A percentile compares a stretch with the other conserved stretches of the same genome.
phyloP scores from a whole-genome alignment of 2,888 invertebrate genomes.

The Pyrrhia umbra region DNA sequence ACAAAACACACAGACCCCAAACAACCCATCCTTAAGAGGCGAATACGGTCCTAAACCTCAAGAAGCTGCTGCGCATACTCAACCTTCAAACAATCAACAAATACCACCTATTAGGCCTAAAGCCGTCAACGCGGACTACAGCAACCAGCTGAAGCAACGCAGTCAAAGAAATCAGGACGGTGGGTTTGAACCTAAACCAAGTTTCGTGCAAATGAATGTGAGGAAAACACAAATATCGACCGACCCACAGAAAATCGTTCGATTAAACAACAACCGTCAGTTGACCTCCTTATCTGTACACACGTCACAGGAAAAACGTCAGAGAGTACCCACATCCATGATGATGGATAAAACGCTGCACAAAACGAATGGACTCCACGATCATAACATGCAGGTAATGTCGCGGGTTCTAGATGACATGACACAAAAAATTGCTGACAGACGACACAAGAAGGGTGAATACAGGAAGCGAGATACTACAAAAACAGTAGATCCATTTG shows the following conservation, averaged over 20 bases:
- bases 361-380: conserved; percentile 51
- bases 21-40: conserved; percentile 6
- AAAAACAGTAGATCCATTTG: conserved; percentile 24
- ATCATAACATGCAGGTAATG: conserved; percentile 60
- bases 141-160: conserved; percentile 33
- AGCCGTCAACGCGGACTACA: conserved; percentile 42
- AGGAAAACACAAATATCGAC: conserved; percentile 64
- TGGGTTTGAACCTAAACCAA: conserved; percentile 59
- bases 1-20: conserved; percentile 19
- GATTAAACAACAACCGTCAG: conserved; percentile 64
- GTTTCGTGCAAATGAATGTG: conserved; percentile 65
- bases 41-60: conserved; percentile 28
- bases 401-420: conserved; percentile 64
- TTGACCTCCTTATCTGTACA: conserved; percentile 35
- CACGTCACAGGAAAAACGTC: conserved; percentile 53
- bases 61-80: conserved; percentile 12
- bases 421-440: conserved; percentile 56
- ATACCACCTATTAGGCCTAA: conserved; percentile 45
- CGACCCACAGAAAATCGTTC: conserved; percentile 64
- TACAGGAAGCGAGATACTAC: conserved; percentile 62
- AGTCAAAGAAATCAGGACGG: conserved; percentile 24
- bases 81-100: conserved; percentile 20
- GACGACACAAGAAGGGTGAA: conserved; percentile 61
- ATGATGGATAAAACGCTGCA: conserved; percentile 53
- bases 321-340: conserved; percentile 51